phyloP scores from a whole-genome alignment of 2,888 invertebrate genomes.

The Gonocerus acuteangulatus region DNA sequence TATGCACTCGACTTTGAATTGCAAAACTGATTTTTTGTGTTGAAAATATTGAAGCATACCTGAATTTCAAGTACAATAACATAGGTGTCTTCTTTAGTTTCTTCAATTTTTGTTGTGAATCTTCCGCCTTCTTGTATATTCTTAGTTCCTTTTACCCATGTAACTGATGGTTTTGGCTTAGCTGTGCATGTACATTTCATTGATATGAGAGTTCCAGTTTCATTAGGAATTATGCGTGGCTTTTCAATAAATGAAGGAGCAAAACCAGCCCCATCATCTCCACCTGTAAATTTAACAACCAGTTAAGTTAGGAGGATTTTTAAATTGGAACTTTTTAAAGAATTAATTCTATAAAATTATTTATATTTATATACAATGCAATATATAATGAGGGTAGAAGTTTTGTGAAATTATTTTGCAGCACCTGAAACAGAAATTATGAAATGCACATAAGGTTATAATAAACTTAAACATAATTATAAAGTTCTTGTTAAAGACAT shows the following conservation, averaged over 20 bases:
- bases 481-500: neutral
- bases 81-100: slow-evolving; percentile 75
- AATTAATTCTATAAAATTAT: slow-evolving; percentile 39
- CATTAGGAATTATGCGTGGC: slow-evolving; percentile 97
- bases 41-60: slow-evolving; percentile 48
- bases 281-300: slow-evolving; percentile 53
- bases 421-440: slow-evolving; percentile 34
- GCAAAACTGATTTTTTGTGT: too few relatives aligned
- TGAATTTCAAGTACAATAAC: slow-evolving; percentile 76
- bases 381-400: neutral
- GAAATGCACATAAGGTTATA: neutral
- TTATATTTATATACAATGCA: neutral
- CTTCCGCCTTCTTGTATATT: slow-evolving; percentile 76
- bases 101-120: slow-evolving; percentile 68
- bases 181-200: slow-evolving; percentile 96
- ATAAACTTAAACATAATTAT: neutral
- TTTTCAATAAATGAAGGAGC: slow-evolving; percentile 97
- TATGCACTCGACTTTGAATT: too few relatives aligned
- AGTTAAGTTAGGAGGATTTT: slow-evolving; percentile 34
- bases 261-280: slow-evolving; percentile 84
- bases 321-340: slow-evolving; percentile 37
- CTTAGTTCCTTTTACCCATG: slow-evolving; percentile 89
- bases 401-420: slow-evolving; percentile 1
- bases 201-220: slow-evolving; percentile 90
- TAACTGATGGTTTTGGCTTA: slow-evolving; percentile 87